phyloP scores from a whole-genome alignment of 2,888 invertebrate species.

The Pseudeuparius sepicola region DNA sequence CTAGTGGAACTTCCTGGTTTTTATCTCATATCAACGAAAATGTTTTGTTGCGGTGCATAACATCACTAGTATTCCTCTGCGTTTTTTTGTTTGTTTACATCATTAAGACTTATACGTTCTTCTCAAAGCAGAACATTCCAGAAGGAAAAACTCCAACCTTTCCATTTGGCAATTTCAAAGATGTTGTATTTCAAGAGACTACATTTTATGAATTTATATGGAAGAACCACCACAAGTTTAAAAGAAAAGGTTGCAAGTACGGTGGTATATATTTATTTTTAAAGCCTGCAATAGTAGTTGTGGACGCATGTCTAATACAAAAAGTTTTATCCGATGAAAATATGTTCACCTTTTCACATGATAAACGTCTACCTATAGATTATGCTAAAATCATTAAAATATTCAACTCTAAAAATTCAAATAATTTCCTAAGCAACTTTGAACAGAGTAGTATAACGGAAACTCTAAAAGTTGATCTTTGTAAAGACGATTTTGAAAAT shows the following conservation, averaged over 20 bases:
- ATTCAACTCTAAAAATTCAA: too few relatives aligned
- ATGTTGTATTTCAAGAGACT: slow-evolving; percentile 20
- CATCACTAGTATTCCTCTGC: too few relatives aligned
- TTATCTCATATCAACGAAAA: too few relatives aligned
- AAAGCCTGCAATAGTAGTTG: slow-evolving; percentile 23
- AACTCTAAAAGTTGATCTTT: too few relatives aligned
- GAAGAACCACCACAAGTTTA: slow-evolving; percentile 26
- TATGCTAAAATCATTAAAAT: too few relatives aligned
- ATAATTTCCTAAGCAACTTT: not conserved
- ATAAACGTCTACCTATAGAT: too few relatives aligned
- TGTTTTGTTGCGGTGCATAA: too few relatives aligned
- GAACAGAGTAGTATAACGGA: too few relatives aligned
- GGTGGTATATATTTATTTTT: slow-evolving; percentile 27
- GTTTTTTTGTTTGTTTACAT: too few relatives aligned
- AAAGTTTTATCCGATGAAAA: slow-evolving; percentile 15
- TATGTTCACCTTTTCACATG: too few relatives aligned
- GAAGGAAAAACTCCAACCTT: slow-evolving; percentile 20
- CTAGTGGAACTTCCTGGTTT: too few relatives aligned
- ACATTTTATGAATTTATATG: slow-evolving; percentile 23
- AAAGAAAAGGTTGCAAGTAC: slow-evolving; percentile 20
- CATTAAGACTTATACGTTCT: slow-evolving; percentile 21
- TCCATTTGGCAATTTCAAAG: slow-evolving; percentile 26
- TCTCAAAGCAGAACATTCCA: slow-evolving; percentile 20
- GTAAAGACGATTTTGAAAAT: slow-evolving; percentile 3
- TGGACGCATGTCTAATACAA: slow-evolving; percentile 16